These are phyloP conservation scores for Diachasmimorpha longicaudata DNA, from an alignment of 1,140 invertebrate species.

Conservation along the genomic window DNA sequence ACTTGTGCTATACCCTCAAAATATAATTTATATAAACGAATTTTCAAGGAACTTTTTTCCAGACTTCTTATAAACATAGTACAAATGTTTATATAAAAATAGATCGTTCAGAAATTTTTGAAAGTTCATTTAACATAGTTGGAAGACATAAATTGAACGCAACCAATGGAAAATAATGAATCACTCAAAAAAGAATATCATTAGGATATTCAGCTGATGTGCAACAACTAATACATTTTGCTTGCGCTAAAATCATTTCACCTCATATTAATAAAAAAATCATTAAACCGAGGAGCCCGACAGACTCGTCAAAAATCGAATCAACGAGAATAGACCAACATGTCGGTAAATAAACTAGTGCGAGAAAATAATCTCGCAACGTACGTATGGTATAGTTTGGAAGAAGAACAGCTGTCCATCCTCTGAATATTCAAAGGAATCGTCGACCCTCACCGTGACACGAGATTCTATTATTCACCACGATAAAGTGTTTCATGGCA, in stretches of 20 bases:
- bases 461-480: neutral
- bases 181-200: neutral
- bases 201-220: neutral
- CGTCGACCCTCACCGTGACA: neutral
- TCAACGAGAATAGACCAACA: neutral
- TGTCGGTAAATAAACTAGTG: too few species aligned
- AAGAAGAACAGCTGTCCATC: neutral
- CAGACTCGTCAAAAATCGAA: slow-evolving; percentile 5
- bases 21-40: too few species aligned
- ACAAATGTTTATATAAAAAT: too few species aligned
- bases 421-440: neutral
- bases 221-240: neutral
- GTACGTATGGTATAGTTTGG: neutral
- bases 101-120: too few species aligned
- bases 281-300: slow-evolving; percentile 28
- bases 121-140: too few species aligned
- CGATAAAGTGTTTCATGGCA: neutral
- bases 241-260: too few species aligned
- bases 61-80: too few species aligned
- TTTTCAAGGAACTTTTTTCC: too few species aligned
- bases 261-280: neutral
- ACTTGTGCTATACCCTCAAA: too few species aligned
- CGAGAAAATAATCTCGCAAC: neutral
- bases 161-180: neutral
- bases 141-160: neutral